Evolutionary conservation across 2,113 vertebrate species (phyloP).

Genomic region (Phaethon lepturus): DNA sequence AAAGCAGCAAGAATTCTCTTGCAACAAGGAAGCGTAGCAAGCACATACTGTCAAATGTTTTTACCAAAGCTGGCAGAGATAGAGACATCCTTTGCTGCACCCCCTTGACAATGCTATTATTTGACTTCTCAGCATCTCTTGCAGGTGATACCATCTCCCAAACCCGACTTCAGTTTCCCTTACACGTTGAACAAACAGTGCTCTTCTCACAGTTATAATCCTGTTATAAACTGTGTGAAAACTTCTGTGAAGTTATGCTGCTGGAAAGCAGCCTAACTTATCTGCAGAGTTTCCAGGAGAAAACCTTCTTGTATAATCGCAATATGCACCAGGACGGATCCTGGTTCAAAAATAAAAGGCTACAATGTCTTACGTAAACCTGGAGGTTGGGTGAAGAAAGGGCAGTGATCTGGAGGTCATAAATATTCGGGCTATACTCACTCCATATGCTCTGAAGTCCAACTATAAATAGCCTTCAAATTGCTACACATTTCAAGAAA

Average conservation of each 20-base stretch:
- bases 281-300: neutral
- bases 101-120: neutral
- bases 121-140: neutral
- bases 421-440: conserved; percentile 34
- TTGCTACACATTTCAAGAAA: conserved; percentile 42
- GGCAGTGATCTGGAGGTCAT: conserved; percentile 41
- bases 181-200: neutral
- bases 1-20: neutral
- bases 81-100: neutral
- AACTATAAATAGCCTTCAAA: conserved; percentile 63
- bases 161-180: neutral
- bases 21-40: neutral
- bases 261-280: conserved; percentile 1
- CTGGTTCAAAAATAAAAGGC: conserved; percentile 52
- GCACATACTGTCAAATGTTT: neutral
- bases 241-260: neutral
- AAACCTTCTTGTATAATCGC: neutral
- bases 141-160: neutral
- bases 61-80: neutral
- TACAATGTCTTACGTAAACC: conserved; percentile 40
- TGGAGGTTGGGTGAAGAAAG: conserved; percentile 47
- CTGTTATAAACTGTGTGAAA: conserved; percentile 4
- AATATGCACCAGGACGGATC: conserved; percentile 4
- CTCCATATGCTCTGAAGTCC: conserved; percentile 57
- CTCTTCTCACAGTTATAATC: neutral